Evolutionary conservation across 2,113 vertebrate species (phyloP), one percentile per base, ranked within the genome.

Genomic region (Serinus canaria): DNA sequence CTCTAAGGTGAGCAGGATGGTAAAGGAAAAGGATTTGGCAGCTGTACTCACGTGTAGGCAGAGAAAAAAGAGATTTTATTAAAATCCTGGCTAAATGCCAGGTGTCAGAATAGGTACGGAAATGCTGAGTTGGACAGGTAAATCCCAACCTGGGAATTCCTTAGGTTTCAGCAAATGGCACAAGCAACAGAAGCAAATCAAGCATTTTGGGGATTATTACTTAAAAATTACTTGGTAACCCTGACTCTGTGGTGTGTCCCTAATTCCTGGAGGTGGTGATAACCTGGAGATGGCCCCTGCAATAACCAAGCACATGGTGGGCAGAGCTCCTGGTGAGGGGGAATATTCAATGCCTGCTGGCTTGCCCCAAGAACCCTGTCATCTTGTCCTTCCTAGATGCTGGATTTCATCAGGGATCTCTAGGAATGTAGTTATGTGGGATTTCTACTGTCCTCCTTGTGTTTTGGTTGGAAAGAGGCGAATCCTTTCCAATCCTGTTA

Each of bases 111-210:
- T 20, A 60, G 66, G n/a, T 67, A 12, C 4, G 3, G 25, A 74
- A 84, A 74, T 62, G 64, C 84, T 24, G 49, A 47, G 12, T 47
- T 10, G 30, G 47, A 7, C 33, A 47, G 82, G 67, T 72, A 39
- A 68, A 80, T 64, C 41, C 44, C 62, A 60, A 35, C 13, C 24
- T 0, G 3, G 33, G 49, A 35, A 44, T 83, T 88, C 47, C 70
- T 50, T 22, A 9, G 23, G 4, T 24, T 25, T 27, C 39, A 59
- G 69, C n/a, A 46, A 13, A 49, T 15, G 8, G 20, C 68, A 10
- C 1, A 8, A 73, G 39, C 9, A 21, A 2, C 1, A 7, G 44
- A 63, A 46, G 50, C 0, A 1, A 68, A 9, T 5, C 31, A 3
- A 31, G 44, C 1, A 2, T 73, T 80, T 33, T 0, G 6, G 72